Percentiles rank a stretch among this genome's conserved stretches.
Evolutionary conservation across 2,888 invertebrate genomes (phyloP).

Genomic region (Tholera decimalis): DNA sequence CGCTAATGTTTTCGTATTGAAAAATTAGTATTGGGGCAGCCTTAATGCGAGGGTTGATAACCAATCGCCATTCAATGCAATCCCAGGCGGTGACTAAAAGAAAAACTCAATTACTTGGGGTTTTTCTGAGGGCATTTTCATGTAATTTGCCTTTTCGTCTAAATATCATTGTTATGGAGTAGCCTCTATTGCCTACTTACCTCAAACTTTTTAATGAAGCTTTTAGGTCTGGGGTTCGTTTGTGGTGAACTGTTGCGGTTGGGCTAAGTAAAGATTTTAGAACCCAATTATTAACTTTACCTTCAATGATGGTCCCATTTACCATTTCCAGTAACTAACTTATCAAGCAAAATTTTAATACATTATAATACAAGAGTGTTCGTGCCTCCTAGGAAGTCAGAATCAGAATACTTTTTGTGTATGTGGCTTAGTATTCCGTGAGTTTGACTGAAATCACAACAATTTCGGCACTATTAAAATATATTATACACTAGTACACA

Average conservation of each 20-base stretch:
- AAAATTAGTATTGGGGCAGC: background rate
- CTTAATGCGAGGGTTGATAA: constrained; percentile 24
- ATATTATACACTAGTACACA: too few relatives aligned
- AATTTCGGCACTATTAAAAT: too few relatives aligned
- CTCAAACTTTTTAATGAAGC: constrained; percentile 17
- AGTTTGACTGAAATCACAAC: too few relatives aligned
- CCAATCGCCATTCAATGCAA: constrained; percentile 40
- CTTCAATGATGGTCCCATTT: background rate
- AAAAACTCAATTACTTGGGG: constrained; percentile 28
- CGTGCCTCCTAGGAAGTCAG: too few relatives aligned
- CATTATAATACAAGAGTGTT: background rate
- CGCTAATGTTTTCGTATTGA: background rate
- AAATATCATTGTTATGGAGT: constrained; percentile 9
- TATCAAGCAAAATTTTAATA: background rate
- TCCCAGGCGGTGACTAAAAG: constrained; percentile 21
- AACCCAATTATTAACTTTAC: background rate
- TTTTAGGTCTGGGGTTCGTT: background rate
- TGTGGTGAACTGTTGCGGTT: background rate
- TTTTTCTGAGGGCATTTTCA: constrained; percentile 25
- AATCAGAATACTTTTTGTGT: too few relatives aligned
- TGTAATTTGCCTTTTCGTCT: constrained; percentile 21
- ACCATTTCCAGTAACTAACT: background rate
- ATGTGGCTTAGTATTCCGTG: too few relatives aligned
- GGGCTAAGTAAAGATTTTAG: background rate
- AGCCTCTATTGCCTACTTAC: constrained; percentile 9